phyloP scores from a whole-genome alignment of 2,888 invertebrate species.

The Clivina fossor region DNA sequence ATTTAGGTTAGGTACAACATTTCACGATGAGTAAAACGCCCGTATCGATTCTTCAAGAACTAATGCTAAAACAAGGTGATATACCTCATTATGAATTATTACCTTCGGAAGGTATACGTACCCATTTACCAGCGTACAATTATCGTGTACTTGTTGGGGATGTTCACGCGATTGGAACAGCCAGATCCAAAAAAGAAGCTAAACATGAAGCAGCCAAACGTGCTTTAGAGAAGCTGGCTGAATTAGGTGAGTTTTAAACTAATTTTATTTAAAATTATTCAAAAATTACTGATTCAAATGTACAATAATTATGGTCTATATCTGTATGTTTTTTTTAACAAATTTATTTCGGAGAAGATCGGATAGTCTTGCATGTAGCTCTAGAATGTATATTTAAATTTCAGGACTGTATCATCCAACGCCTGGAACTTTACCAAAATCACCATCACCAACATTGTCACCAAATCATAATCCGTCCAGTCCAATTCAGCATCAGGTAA shows the following conservation, averaged over 20 bases:
- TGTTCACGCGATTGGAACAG: constrained; percentile 47
- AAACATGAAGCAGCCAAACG: constrained; percentile 53
- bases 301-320: no score
- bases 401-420: no score
- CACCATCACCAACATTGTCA: no score
- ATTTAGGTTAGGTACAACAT: no score
- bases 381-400: no score
- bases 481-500: no score
- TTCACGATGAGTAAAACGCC: constrained; percentile 52
- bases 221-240: constrained; percentile 47
- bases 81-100: constrained; percentile 52
- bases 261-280: constrained; percentile 14
- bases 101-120: constrained; percentile 46
- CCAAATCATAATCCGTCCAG: no score
- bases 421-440: no score
- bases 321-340: no score
- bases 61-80: constrained; percentile 49
- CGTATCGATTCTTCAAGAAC: constrained; percentile 56
- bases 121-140: constrained; percentile 45
- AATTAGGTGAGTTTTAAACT: constrained; percentile 35
- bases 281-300: not conserved
- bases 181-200: constrained; percentile 53
- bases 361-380: no score
- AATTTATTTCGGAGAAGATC: no score
- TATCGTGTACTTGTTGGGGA: constrained; percentile 49